Evolutionary conservation across 2,888 invertebrate species (phyloP), one percentile per base, ranked within the genome.

Genomic region (Ferrisia virgata): DNA sequence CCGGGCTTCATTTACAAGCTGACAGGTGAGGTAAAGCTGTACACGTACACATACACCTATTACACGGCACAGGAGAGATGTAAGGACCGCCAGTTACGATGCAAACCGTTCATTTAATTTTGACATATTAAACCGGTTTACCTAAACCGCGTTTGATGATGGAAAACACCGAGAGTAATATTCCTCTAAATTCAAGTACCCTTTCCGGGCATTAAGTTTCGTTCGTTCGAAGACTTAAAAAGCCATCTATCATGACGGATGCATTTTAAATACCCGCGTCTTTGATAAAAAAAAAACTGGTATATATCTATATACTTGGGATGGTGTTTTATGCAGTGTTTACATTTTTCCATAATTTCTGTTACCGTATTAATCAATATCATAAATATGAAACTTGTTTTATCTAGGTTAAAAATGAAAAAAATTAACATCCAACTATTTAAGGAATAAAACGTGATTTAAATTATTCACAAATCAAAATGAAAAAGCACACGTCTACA

Each of bases 361-460:
- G 72, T 76, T 76, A 36, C 72, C 72, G 72, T 76, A 76, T 76
- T 76, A 76, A 76, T 76, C 72, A 76, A 76, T 76, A 76, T 76
- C 72, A 36, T 76, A 76, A 36, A 36, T 76, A 76, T 76, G 72
- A 76, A 76, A 76, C 72, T 76, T 18, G 72, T 76, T 76, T 76
- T 76, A 76, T 76, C 72, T 76, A 76, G 72, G 72, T 76, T 76
- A 76, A 76, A 64, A 76, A 76, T 76, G 72, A 76, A 76, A 76
- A 76, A 76, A 36, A 33, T 36, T 76, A 76, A 76, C 72, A 36
- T 76, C 64, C 18, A 36, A 76, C 72, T 76, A 76, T 76, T 64
- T 36, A 76, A 76, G 72, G 72, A 76, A 76, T 76, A 76, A 76
- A 76, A 76, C 72, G 72, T 76, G 72, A 76, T 76, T 76, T 76